A percentile compares a stretch with the other conserved stretches of the same genome.
These are phyloP conservation scores for Holotrichia oblita DNA, from an alignment of 1,140 invertebrate species.

Conservation along the genomic window DNA sequence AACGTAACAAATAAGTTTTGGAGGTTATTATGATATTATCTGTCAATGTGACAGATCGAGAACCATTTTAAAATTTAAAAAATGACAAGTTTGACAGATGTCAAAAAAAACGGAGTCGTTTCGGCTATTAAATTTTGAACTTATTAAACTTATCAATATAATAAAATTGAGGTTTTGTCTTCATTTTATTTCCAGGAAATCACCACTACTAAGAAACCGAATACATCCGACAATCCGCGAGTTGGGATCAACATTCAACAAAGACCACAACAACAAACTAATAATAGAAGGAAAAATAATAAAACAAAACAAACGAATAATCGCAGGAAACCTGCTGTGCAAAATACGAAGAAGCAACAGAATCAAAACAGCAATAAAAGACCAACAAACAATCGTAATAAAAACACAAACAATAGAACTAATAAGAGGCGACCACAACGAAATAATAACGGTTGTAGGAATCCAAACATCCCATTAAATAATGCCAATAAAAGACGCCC, in stretches of 20 bases:
- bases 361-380: background rate
- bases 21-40: too few species aligned
- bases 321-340: background rate
- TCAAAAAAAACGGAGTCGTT: too few species aligned
- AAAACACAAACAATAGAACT: slow-evolving; percentile 6
- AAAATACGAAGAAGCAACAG: background rate
- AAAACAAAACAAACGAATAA: background rate
- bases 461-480: background rate
- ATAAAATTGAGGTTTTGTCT: too few species aligned
- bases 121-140: too few species aligned
- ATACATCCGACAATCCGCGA: background rate
- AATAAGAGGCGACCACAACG: background rate
- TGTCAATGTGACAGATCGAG: too few species aligned
- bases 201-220: background rate
- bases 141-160: too few species aligned
- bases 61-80: too few species aligned
- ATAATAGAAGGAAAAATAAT: background rate
- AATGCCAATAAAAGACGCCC: background rate
- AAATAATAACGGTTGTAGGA: background rate
- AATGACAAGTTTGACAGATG: too few species aligned
- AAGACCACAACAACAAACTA: slow-evolving; percentile 12
- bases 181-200: background rate
- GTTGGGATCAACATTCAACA: background rate
- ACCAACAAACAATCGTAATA: background rate
- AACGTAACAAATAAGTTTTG: too few species aligned